Evolutionary conservation across 2,888 invertebrate species (phyloP).

Genomic region (Branchellion lobata): DNA sequence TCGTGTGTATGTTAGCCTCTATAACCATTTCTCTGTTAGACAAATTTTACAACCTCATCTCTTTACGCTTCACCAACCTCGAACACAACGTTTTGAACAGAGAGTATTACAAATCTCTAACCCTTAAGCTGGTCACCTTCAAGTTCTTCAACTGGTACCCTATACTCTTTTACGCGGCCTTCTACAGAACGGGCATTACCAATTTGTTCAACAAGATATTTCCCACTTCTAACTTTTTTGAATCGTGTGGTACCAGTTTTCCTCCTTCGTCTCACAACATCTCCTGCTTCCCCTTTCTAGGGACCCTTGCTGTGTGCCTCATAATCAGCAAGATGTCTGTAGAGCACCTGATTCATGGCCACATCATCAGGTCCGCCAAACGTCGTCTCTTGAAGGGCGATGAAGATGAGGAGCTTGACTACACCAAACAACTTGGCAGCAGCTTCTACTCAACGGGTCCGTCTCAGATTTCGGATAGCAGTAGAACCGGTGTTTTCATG

Average conservation of each 20-base stretch:
- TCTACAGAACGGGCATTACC: background rate
- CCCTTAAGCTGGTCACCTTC: background rate
- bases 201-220: slow-evolving; percentile 4
- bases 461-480: too few relatives aligned
- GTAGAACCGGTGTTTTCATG: too few relatives aligned
- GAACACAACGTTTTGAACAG: background rate
- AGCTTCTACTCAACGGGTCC: too few relatives aligned
- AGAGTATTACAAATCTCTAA: background rate
- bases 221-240: background rate
- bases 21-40: background rate
- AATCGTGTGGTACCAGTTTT: background rate
- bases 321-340: background rate
- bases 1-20: background rate
- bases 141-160: background rate
- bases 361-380: too few relatives aligned
- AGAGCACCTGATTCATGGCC: too few relatives aligned
- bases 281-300: background rate
- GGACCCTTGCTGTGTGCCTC: background rate
- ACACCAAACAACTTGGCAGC: too few relatives aligned
- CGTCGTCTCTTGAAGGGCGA: too few relatives aligned
- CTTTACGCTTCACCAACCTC: background rate
- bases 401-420: too few relatives aligned
- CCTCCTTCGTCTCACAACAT: background rate
- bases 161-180: background rate
- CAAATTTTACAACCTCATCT: background rate